phyloP scores from a whole-genome alignment of 2,113 vertebrate species.

The Psammodynastes pulverulentus region DNA sequence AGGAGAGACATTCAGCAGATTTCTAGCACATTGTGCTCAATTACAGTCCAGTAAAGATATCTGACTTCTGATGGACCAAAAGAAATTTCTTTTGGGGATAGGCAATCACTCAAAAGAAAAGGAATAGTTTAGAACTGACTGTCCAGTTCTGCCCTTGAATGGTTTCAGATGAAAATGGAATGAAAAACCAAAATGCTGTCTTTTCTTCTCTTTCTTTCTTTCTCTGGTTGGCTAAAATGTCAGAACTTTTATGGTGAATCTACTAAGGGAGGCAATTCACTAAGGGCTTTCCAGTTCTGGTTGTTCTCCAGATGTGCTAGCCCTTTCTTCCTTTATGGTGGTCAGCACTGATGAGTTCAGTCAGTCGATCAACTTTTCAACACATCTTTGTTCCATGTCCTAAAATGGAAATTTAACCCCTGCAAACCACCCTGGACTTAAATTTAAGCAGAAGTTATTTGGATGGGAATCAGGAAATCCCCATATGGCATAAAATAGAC shows the following conservation, averaged over 20 bases:
- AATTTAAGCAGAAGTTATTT: not conserved
- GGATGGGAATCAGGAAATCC: not conserved
- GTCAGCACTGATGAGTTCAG: not conserved
- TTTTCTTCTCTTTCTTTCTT: not conserved
- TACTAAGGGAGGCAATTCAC: not conserved
- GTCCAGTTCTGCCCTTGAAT: not conserved
- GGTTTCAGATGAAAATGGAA: not conserved
- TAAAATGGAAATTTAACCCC: not conserved
- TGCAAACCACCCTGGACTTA: not conserved
- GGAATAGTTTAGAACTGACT: not conserved
- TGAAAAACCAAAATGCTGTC: not conserved
- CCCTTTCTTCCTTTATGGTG: not conserved
- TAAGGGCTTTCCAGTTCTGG: not conserved
- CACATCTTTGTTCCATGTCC: not conserved
- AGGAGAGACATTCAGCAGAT: not conserved
- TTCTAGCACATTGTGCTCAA: not conserved
- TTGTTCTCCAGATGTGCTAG: not conserved
- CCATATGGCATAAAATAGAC: not conserved
- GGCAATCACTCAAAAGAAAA: not conserved
- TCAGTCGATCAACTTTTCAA: not conserved
- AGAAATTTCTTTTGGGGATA: not conserved
- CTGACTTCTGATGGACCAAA: not conserved
- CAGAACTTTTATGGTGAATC: not conserved
- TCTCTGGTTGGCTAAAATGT: not conserved
- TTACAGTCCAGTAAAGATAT: not conserved